Evolutionary conservation across 2,113 vertebrate genomes (phyloP).

Genomic region (Aspiorhynchus laticeps): DNA sequence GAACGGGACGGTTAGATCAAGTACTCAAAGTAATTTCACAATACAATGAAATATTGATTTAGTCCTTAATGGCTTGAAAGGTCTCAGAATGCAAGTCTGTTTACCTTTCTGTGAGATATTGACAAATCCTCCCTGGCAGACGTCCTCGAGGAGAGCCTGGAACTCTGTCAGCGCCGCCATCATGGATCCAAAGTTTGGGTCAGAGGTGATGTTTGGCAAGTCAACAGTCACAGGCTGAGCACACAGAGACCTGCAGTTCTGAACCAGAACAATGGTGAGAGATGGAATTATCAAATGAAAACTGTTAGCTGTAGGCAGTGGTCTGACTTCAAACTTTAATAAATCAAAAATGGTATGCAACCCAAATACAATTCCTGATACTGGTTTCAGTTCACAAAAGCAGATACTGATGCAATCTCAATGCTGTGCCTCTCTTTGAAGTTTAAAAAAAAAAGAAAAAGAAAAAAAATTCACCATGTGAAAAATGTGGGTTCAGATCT

Average conservation of each 20-base stretch:
- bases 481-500: no score
- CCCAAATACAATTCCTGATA: neutral
- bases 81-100: neutral
- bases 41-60: neutral
- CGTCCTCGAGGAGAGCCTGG: conserved; percentile 72
- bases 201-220: conserved; percentile 53
- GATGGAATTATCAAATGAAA: neutral
- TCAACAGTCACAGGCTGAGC: conserved; percentile 60
- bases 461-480: neutral
- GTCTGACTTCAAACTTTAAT: neutral
- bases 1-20: neutral
- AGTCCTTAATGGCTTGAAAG: neutral
- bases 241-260: conserved; percentile 70
- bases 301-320: neutral
- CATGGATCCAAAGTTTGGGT: conserved; percentile 61
- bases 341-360: neutral
- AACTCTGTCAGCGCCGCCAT: conserved; percentile 71
- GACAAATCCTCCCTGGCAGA: conserved; percentile 73
- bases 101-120: conserved; percentile 76
- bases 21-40: neutral
- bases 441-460: neutral
- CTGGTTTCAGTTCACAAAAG: neutral
- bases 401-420: neutral
- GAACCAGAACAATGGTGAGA: conserved; percentile 26
- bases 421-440: neutral